A percentile compares a stretch with the other conserved stretches of the same genome.
Evolutionary conservation across 1,140 invertebrate genomes (phyloP).

Genomic region (Cotesia chilonis): DNA sequence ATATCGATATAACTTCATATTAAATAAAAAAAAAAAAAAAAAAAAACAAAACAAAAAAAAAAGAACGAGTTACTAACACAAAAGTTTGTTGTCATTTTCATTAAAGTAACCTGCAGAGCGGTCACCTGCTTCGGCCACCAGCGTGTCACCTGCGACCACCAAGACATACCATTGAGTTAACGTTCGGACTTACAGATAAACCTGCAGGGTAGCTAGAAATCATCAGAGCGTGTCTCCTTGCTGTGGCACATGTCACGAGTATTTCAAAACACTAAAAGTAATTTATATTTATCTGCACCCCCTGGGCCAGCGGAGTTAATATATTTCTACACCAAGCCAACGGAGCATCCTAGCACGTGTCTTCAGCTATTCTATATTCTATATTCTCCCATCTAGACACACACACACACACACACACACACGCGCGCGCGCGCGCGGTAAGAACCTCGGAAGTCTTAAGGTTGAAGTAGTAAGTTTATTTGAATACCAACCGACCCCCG

Average conservation of each 20-base stretch:
- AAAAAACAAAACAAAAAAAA: background rate
- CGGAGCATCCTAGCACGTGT: background rate
- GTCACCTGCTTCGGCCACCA: constrained; percentile 30
- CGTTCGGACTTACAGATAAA: constrained; percentile 50
- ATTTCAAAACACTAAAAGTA: too few species aligned
- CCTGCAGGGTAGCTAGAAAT: constrained; percentile 33
- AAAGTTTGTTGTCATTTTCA: background rate
- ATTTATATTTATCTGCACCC: too few species aligned
- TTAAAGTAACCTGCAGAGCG: background rate
- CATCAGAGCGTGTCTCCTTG: constrained; percentile 57
- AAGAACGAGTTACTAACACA: background rate
- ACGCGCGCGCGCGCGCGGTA: too few species aligned
- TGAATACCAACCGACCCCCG: constrained; percentile 37
- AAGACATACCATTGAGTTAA: constrained; percentile 47
- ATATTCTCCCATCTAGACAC: background rate
- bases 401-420: background rate
- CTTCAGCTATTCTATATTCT: background rate
- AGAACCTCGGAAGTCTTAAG: too few species aligned
- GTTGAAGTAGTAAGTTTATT: background rate
- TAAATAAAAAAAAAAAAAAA: background rate
- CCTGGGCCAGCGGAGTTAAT: constrained; percentile 1
- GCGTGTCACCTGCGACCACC: constrained; percentile 58
- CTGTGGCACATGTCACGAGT: constrained; percentile 48
- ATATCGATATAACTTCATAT: too few species aligned
- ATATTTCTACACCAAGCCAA: too few species aligned